Evolutionary conservation across 1,140 invertebrate genomes (phyloP).

Genomic region (Drosophila parvula): DNA sequence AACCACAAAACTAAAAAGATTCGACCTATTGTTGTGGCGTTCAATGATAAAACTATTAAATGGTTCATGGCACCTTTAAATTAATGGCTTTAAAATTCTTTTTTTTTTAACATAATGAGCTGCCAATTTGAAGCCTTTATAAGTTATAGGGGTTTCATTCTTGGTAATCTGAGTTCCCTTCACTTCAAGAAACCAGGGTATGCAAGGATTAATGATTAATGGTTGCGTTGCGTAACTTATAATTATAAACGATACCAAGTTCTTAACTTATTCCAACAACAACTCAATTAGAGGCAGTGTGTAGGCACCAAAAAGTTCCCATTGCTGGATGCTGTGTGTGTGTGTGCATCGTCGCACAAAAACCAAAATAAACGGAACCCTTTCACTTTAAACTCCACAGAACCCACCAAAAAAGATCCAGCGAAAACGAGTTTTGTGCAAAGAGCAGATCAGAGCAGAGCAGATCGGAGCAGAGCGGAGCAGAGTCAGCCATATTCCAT

Average conservation of each 20-base stretch:
- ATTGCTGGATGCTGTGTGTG: slow-evolving; percentile 7
- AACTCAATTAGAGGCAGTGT: slow-evolving; percentile 11
- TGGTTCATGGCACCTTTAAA: slow-evolving; percentile 5
- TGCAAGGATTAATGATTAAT: slow-evolving; percentile 16
- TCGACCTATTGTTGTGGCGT: not conserved
- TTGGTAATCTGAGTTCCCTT: not conserved
- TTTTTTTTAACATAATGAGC: slow-evolving; percentile 8
- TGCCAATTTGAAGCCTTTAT: slow-evolving; percentile 3
- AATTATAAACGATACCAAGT: slow-evolving; percentile 3
- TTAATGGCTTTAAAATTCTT: slow-evolving; percentile 10
- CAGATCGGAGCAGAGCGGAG: slow-evolving; percentile 26
- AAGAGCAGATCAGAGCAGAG: slow-evolving; percentile 33
- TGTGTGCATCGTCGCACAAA: not conserved
- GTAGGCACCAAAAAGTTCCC: not conserved
- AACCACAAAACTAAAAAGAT: not conserved
- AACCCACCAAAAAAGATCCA: slow-evolving; percentile 53
- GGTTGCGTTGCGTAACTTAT: slow-evolving; percentile 11
- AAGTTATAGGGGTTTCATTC: not conserved
- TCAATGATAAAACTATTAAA: slow-evolving; percentile 15
- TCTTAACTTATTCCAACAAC: slow-evolving; percentile 4
- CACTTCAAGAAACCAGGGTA: slow-evolving; percentile 4
- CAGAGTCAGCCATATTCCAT: slow-evolving; percentile 51
- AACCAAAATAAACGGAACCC: slow-evolving; percentile 61
- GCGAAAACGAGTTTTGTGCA: slow-evolving; percentile 61
- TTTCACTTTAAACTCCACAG: slow-evolving; percentile 68